Evolutionary conservation across 2,113 vertebrate genomes (phyloP), one percentile per base, ranked within the genome.

Genomic region (Podiceps cristatus): DNA sequence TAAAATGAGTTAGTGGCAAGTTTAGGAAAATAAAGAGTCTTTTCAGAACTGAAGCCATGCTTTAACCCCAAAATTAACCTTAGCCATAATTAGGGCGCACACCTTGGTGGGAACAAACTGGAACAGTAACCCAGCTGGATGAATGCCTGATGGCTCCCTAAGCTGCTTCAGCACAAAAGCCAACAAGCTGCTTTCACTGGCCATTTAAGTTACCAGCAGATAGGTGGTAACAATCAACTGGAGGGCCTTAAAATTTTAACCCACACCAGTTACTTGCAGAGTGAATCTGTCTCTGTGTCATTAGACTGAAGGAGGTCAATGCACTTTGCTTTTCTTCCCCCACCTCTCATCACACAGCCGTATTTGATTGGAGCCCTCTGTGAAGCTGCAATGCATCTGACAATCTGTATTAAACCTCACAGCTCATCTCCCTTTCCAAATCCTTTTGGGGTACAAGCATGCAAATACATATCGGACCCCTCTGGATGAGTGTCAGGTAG

Each of bases 231-330:
- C 73, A 85, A 35, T 55, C 96, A 87, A 8, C 95, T 52, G 52
- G 89, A 90, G 77, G 52, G 93, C 84, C 66, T 91, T 97, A 87
- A 96, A 95, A 82, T 29, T 44, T 18, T 19, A 84, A 42, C 44
- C 69, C 40, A 56, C 0, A 0, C 52, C 3, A 2, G 76, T 84
- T 94, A n/a, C 91, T 87, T 82, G 62, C 87, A 60, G 69, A 94
- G 45, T 1, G 1, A 44, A 66, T 35, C 59, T 68, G 8, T 45
- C 74, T 81, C 66, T 24, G 59, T 71, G 86, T 68, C 77, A 7
- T 84, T 87, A 63, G 60, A 23, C 72, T 81, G 72, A 93, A 88
- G 47, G 86, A 93, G 90, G 83, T 84, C 92, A 63, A 19, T 11
- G 60, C 71, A 60, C 76, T 92, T 89, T 37, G 29, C 59, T 88